Evolutionary conservation across 1,140 invertebrate species (phyloP).

Genomic region (Heliothis virescens): DNA sequence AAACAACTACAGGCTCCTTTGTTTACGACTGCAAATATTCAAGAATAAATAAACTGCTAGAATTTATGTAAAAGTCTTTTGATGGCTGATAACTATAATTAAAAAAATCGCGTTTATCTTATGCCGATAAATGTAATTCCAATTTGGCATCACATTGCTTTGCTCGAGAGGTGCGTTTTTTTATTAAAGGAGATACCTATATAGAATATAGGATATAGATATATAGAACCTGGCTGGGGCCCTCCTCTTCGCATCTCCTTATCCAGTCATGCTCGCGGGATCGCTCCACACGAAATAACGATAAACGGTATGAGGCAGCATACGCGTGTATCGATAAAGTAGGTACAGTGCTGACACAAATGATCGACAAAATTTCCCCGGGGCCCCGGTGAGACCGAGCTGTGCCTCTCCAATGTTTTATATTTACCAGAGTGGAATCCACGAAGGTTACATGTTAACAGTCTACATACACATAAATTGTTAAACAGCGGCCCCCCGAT

Average conservation of each 20-base stretch:
- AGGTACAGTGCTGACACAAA: conserved; percentile 54
- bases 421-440: conserved; percentile 33
- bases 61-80: no score
- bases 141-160: no score
- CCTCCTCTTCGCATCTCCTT: not conserved
- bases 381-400: conserved; percentile 42
- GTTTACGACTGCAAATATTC: no score
- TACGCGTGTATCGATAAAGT: conserved; percentile 52
- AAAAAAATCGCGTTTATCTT: no score
- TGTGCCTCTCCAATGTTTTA: conserved; percentile 38
- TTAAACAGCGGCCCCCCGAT: conserved; percentile 44
- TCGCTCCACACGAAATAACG: conserved; percentile 43
- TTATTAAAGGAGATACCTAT: no score
- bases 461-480: conserved; percentile 46
- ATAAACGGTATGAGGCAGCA: conserved; percentile 36
- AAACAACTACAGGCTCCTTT: no score
- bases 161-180: no score
- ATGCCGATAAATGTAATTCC: no score
- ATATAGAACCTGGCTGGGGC: not conserved
- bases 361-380: conserved; percentile 60
- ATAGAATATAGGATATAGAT: no score
- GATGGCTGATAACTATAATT: no score
- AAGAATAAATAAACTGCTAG: no score
- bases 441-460: conserved; percentile 42
- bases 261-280: conserved; percentile 12